Percentiles rank a stretch among this genome's conserved stretches.
phyloP scores from a whole-genome alignment of 2,888 invertebrate genomes.

The Conops quadrifasciatus region DNA sequence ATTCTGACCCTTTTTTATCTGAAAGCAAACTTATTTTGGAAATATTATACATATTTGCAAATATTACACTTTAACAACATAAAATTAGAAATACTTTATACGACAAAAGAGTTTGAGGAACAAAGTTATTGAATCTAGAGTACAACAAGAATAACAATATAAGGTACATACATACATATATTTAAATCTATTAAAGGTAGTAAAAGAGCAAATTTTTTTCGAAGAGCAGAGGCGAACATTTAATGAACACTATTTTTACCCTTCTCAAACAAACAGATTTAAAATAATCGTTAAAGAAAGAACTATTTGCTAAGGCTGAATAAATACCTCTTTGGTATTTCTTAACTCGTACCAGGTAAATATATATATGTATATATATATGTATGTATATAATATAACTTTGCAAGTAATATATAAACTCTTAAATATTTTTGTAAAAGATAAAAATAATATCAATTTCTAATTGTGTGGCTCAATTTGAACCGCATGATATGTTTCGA shows the following conservation, averaged over 20 bases:
- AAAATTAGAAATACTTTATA: background rate
- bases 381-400: background rate
- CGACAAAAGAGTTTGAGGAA: background rate
- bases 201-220: too few relatives aligned
- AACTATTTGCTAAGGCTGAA: too few relatives aligned
- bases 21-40: slow-evolving; percentile 47
- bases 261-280: too few relatives aligned
- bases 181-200: too few relatives aligned
- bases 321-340: too few relatives aligned
- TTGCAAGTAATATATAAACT: background rate
- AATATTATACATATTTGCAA: slow-evolving; percentile 16
- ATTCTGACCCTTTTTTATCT: slow-evolving; percentile 49
- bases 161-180: too few relatives aligned
- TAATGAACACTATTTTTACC: too few relatives aligned
- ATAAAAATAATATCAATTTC: background rate
- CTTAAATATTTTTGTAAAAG: background rate
- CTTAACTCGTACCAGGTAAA: too few relatives aligned
- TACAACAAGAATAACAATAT: slow-evolving; percentile 7
- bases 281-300: too few relatives aligned
- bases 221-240: too few relatives aligned
- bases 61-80: background rate
- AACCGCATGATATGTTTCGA: slow-evolving; percentile 51
- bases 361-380: background rate
- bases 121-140: background rate
- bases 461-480: slow-evolving; percentile 18